Percentiles rank a stretch among this genome's conserved stretches.
Evolutionary conservation across 2,888 invertebrate genomes (phyloP).

Genomic region (Panopea generosa): DNA sequence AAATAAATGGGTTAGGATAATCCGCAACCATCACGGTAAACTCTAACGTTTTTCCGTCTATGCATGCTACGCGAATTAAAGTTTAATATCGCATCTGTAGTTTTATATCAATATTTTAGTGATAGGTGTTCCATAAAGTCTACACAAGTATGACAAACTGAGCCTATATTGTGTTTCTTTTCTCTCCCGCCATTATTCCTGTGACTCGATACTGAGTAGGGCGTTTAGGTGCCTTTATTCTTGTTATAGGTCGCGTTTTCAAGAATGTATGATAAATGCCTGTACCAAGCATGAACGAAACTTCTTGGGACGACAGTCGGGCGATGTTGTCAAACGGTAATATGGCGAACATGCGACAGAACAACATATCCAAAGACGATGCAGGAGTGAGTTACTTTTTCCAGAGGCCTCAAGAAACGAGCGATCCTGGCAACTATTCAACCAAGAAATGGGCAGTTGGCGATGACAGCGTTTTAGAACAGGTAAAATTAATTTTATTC

Average conservation of each 20-base stretch:
- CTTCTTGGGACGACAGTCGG: slow-evolving; percentile 82
- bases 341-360: slow-evolving; percentile 77
- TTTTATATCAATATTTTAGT: slow-evolving; percentile 8
- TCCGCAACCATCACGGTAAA: slow-evolving; percentile 79
- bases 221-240: slow-evolving; percentile 29
- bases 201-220: slow-evolving; percentile 48
- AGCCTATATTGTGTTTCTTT: slow-evolving; percentile 8
- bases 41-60: slow-evolving; percentile 4
- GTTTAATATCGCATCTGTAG: slow-evolving; percentile 11
- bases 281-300: slow-evolving; percentile 83
- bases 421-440: slow-evolving; percentile 88
- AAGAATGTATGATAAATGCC: slow-evolving; percentile 79
- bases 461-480: slow-evolving; percentile 92
- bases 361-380: slow-evolving; percentile 91
- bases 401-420: slow-evolving; percentile 92
- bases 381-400: slow-evolving; percentile 97
- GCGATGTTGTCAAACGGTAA: slow-evolving; percentile 76
- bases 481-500: slow-evolving; percentile 66
- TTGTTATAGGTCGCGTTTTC: slow-evolving; percentile 51
- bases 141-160: slow-evolving; percentile 3
- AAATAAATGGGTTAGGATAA: slow-evolving; percentile 69
- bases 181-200: slow-evolving; percentile 69
- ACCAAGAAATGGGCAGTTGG: slow-evolving; percentile 92
- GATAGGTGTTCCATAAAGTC: background rate
- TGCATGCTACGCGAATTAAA: slow-evolving; percentile 1